phyloP scores from a whole-genome alignment of 2,113 vertebrate species.

The Alethe castanea region DNA sequence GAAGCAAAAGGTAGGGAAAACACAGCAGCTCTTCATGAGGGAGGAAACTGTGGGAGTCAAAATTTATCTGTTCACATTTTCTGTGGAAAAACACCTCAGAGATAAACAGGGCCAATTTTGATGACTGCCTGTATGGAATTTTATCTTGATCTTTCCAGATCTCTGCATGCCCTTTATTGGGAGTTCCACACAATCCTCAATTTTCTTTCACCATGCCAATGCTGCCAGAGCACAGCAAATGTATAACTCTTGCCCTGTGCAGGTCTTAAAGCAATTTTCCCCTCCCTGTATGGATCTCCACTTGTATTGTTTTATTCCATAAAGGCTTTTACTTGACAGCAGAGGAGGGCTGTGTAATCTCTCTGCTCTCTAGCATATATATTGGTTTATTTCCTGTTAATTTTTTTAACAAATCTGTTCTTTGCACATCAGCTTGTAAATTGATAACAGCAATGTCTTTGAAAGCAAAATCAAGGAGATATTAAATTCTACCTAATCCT shows the following conservation, averaged over 20 bases:
- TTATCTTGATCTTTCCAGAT: neutral
- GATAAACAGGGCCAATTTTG: neutral
- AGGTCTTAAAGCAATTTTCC: constrained; percentile 7
- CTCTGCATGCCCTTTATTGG: neutral
- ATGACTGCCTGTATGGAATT: neutral
- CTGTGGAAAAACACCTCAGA: neutral
- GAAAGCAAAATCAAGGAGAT: neutral
- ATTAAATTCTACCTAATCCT: constrained; percentile 16
- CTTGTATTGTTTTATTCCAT: constrained; percentile 16
- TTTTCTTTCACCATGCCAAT: neutral
- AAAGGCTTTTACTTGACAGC: neutral
- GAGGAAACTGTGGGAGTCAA: neutral
- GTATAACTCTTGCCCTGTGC: neutral
- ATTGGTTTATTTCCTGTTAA: neutral
- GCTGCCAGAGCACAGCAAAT: neutral
- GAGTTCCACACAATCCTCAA: neutral
- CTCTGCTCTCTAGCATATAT: neutral
- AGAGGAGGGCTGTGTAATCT: neutral
- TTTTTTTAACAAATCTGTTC: neutral
- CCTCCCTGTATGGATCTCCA: neutral
- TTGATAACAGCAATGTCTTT: neutral
- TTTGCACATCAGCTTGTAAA: neutral
- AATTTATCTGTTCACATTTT: neutral
- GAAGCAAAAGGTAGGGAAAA: neutral
- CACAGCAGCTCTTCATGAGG: neutral